Evolutionary conservation across 2,888 invertebrate genomes (phyloP).

Genomic region (Chrysolina oricalcia): DNA sequence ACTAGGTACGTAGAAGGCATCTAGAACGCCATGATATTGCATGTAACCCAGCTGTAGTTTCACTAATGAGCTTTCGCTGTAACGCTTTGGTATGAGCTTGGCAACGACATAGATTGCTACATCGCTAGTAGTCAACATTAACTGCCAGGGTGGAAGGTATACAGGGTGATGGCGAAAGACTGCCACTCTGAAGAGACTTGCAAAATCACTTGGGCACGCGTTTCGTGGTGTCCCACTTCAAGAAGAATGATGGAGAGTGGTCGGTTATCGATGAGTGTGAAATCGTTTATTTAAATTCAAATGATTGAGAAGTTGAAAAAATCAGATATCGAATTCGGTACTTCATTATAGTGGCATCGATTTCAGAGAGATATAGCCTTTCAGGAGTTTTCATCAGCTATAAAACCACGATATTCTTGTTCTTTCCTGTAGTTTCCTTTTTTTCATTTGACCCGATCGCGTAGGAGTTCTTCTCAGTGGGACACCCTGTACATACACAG

Average conservation of each 20-base stretch:
- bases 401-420: too few relatives aligned
- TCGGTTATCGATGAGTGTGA: neutral
- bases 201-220: neutral
- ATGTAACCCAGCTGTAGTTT: constrained; percentile 31
- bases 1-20: constrained; percentile 22
- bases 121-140: constrained; percentile 26
- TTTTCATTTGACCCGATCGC: too few relatives aligned
- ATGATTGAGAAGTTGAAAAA: neutral
- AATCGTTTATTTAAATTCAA: neutral
- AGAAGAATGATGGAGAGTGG: neutral
- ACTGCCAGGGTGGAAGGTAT: constrained; percentile 30
- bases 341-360: too few relatives aligned
- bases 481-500: constrained; percentile 1
- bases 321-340: too few relatives aligned
- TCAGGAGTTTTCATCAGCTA: too few relatives aligned
- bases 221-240: neutral
- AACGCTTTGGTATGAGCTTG: constrained; percentile 28
- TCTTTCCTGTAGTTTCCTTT: too few relatives aligned
- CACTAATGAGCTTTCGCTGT: constrained; percentile 19
- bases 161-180: constrained; percentile 19
- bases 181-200: neutral
- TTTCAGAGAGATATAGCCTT: too few relatives aligned
- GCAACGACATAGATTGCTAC: constrained; percentile 18
- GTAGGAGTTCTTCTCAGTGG: neutral
- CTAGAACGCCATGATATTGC: constrained; percentile 22